phyloP scores from a whole-genome alignment of 2,797 vertebrate genomes.

The Masticophis lateralis region DNA sequence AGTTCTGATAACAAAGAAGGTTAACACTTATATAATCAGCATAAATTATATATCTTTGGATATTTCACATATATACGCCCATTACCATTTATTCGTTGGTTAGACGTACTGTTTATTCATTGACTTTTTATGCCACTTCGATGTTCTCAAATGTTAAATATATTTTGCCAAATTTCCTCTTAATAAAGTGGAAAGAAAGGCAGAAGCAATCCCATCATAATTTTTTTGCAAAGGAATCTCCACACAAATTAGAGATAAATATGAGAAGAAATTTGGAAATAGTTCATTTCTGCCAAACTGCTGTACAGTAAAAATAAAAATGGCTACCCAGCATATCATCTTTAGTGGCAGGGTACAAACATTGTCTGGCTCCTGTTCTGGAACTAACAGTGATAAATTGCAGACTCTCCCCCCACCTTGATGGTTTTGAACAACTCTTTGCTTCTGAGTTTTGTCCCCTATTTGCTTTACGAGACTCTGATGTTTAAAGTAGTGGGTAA shows the following conservation, averaged over 20 bases:
- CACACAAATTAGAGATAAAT: background rate
- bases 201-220: background rate
- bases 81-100: background rate
- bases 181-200: background rate
- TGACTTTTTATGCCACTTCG: background rate
- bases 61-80: background rate
- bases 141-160: background rate
- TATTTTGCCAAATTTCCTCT: background rate
- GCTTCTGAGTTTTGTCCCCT: background rate
- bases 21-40: background rate
- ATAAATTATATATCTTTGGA: background rate
- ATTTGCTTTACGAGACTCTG: background rate
- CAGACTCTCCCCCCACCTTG: background rate
- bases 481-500: constrained; percentile 19
- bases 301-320: background rate
- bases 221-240: background rate
- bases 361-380: background rate
- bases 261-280: background rate
- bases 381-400: background rate
- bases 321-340: background rate
- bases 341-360: background rate
- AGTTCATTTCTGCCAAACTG: background rate
- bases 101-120: background rate
- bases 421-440: background rate
- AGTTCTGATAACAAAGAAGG: background rate